A percentile compares a stretch with the other conserved stretches of the same genome.
phyloP scores from a whole-genome alignment of 2,888 invertebrate genomes.

The Parelbella ahira region DNA sequence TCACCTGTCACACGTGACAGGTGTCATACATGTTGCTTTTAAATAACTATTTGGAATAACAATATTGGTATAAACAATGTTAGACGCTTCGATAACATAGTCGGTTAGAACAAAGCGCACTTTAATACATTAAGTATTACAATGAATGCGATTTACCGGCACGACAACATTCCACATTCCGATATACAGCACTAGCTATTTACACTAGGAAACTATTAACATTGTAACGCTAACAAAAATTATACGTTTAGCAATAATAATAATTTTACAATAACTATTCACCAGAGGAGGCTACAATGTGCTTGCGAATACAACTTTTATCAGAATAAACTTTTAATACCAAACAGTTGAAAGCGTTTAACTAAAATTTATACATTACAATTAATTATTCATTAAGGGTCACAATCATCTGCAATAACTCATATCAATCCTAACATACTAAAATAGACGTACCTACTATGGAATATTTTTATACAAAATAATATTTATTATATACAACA shows the following conservation, averaged over 20 bases:
- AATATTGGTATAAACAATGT: too few relatives aligned
- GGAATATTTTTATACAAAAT: conserved; percentile 27
- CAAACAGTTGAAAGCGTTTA: too few relatives aligned
- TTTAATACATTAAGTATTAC: too few relatives aligned
- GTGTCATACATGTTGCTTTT: too few relatives aligned
- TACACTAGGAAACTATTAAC: conserved; percentile 13
- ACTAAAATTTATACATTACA: conserved; percentile 9
- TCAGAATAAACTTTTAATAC: too few relatives aligned
- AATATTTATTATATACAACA: conserved; percentile 35
- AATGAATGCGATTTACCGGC: too few relatives aligned
- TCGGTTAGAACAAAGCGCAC: too few relatives aligned
- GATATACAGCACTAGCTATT: too few relatives aligned
- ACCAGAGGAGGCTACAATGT: conserved; percentile 1
- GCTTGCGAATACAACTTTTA: conserved; percentile 3
- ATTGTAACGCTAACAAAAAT: conserved; percentile 19
- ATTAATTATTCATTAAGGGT: conserved; percentile 2
- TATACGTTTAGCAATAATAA: conserved; percentile 27
- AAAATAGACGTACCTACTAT: conserved; percentile 8
- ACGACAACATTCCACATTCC: too few relatives aligned
- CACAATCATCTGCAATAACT: conserved; percentile 1
- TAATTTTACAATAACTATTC: conserved; percentile 24
- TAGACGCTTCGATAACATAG: too few relatives aligned
- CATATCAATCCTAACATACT: neutral
- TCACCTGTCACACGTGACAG: too few relatives aligned
- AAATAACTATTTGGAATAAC: too few relatives aligned